phyloP scores from a whole-genome alignment of 2,113 vertebrate species.

The Brachypteracias leptosomus region DNA sequence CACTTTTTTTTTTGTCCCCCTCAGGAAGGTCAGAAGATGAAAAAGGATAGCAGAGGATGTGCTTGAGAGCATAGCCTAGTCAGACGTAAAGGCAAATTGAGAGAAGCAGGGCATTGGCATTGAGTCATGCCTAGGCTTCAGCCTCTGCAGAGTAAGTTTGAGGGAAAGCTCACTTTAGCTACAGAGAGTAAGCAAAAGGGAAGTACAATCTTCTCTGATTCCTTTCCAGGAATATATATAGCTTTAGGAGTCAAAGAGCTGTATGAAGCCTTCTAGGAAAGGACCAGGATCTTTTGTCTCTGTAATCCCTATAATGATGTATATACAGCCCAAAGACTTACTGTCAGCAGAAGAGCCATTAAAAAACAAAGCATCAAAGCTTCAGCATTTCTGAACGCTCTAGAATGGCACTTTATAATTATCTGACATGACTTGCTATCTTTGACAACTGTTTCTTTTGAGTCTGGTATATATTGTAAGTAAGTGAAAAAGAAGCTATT shows the following conservation, averaged over 20 bases:
- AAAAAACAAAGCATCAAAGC: neutral
- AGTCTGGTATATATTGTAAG: neutral
- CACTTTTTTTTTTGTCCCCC: accelerated
- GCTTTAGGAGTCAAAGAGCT: neutral
- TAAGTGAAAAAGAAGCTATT: neutral
- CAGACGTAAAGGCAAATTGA: neutral
- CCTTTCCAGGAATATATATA: neutral
- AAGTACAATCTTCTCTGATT: neutral
- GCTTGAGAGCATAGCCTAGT: neutral
- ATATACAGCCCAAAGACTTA: neutral
- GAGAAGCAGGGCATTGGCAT: neutral
- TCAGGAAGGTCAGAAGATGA: neutral
- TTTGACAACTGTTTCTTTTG: neutral
- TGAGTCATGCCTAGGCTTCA: neutral
- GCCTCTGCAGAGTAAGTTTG: neutral
- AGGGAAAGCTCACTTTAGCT: neutral
- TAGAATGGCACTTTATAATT: neutral
- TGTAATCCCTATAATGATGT: neutral
- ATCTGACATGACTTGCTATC: neutral
- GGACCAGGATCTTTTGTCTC: neutral
- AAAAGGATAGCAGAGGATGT: neutral
- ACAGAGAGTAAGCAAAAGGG: neutral
- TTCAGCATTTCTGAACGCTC: neutral
- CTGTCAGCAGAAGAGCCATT: neutral
- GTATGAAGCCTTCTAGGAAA: neutral